Percentiles rank a stretch among this genome's conserved stretches.
Evolutionary conservation across 2,797 vertebrate species (phyloP).

Genomic region (Capromys pilorides): DNA sequence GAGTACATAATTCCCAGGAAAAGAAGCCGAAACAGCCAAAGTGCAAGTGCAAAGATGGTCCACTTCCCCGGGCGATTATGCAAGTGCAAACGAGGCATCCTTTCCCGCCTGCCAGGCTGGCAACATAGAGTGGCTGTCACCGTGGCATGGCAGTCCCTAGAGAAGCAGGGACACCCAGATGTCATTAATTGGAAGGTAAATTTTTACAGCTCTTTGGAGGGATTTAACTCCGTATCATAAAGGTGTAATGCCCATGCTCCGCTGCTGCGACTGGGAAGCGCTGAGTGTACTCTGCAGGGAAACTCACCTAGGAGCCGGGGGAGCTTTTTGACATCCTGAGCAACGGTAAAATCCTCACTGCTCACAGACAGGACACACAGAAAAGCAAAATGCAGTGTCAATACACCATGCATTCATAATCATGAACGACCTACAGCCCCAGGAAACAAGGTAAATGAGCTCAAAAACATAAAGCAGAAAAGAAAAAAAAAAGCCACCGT

Average conservation of each 20-base stretch:
- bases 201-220: neutral
- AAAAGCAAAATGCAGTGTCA: neutral
- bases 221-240: neutral
- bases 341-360: conserved; percentile 37
- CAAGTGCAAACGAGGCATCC: neutral
- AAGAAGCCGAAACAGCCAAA: neutral
- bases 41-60: neutral
- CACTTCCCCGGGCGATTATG: neutral
- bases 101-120: neutral
- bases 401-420: conserved; percentile 31
- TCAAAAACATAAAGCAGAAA: neutral
- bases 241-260: neutral
- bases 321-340: neutral
- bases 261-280: neutral
- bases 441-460: neutral
- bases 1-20: neutral
- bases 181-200: neutral
- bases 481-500: neutral
- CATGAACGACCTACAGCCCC: conserved; percentile 6
- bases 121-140: neutral
- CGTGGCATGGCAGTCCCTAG: too few relatives aligned
- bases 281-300: neutral
- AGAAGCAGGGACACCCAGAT: neutral
- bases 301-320: neutral
- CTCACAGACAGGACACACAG: neutral